Conservation (phyloP, 2,797 vertebrate species). For the Lithobates pipiens region DNA sequence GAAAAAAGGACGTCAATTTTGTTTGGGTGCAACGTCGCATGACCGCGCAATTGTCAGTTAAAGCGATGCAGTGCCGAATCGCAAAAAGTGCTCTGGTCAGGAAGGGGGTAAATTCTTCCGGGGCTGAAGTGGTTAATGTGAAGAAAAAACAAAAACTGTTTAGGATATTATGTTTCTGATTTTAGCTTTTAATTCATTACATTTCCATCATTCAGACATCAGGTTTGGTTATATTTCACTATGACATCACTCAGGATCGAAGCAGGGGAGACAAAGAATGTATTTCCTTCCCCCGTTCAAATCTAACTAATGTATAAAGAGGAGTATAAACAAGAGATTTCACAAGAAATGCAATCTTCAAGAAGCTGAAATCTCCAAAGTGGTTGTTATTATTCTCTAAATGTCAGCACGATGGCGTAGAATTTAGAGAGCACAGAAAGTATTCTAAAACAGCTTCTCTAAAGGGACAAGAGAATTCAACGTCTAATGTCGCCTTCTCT, state of each 20-base stretch:
- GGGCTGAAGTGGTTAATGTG: too few species aligned
- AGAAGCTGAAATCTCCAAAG: slow-evolving; percentile 41
- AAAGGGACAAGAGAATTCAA: slow-evolving; percentile 12
- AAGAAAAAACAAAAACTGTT: too few species aligned
- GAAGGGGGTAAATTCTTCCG: too few species aligned
- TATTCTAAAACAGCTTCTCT: slow-evolving; percentile 31
- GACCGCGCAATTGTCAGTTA: too few species aligned
- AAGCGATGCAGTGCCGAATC: too few species aligned
- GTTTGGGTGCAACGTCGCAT: too few species aligned
- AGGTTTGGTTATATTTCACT: not conserved
- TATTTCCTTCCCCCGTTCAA: not conserved
- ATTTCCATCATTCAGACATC: too few species aligned
- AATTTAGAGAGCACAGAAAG: slow-evolving; percentile 5
- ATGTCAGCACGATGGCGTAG: slow-evolving; percentile 45
- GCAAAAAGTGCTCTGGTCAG: too few species aligned
- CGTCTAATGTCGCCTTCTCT: slow-evolving; percentile 39
- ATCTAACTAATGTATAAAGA: slow-evolving; percentile 2
- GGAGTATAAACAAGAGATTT: slow-evolving; percentile 30
- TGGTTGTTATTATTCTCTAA: slow-evolving; percentile 48
- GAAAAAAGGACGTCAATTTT: too few species aligned
- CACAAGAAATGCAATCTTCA: slow-evolving; percentile 27
- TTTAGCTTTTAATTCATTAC: too few species aligned
- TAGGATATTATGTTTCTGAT: too few species aligned
- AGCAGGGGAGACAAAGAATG: not conserved
- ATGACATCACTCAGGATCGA: not conserved